Conservation (phyloP, 2,113 vertebrate genomes). For the Indri indri region DNA sequence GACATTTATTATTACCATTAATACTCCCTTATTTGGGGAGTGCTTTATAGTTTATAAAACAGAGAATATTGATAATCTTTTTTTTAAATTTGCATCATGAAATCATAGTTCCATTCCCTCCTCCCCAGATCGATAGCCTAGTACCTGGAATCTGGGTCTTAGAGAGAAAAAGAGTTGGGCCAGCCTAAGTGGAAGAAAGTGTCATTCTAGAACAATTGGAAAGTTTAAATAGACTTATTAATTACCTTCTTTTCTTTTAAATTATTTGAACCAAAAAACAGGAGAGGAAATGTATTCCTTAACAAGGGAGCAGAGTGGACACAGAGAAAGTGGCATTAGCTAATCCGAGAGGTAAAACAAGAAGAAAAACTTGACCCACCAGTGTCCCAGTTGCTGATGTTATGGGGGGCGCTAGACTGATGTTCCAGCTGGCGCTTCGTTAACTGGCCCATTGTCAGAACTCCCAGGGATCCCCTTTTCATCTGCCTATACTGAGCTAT, state of each 20-base stretch:
- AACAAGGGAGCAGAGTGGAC: slow-evolving; percentile 35
- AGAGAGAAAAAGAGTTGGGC: not conserved
- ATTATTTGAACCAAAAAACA: slow-evolving; percentile 48
- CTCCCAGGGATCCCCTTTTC: slow-evolving; percentile 97
- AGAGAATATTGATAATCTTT: not conserved
- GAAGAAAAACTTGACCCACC: slow-evolving; percentile 89
- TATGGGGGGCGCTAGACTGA: slow-evolving; percentile 97
- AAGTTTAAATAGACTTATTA: not conserved
- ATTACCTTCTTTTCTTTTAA: not conserved
- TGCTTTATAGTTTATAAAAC: not conserved
- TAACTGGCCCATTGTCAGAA: slow-evolving; percentile 97
- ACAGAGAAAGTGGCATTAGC: slow-evolving; percentile 62
- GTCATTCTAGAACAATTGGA: not conserved
- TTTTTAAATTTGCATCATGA: slow-evolving; percentile 14
- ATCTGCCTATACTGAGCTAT: slow-evolving; percentile 98
- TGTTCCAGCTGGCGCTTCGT: slow-evolving; percentile 99
- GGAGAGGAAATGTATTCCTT: slow-evolving; percentile 24
- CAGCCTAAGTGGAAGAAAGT: not conserved
- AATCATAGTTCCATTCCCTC: slow-evolving; percentile 11
- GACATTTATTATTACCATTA: not conserved
- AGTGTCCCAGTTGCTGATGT: slow-evolving; percentile 98
- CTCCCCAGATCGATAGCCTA: slow-evolving; percentile 1
- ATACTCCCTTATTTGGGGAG: not conserved
- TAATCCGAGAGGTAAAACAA: slow-evolving; percentile 75
- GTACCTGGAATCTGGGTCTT: slow-evolving; percentile 36